Conservation (phyloP, 2,797 vertebrate genomes). For the Remorina albescens region DNA sequence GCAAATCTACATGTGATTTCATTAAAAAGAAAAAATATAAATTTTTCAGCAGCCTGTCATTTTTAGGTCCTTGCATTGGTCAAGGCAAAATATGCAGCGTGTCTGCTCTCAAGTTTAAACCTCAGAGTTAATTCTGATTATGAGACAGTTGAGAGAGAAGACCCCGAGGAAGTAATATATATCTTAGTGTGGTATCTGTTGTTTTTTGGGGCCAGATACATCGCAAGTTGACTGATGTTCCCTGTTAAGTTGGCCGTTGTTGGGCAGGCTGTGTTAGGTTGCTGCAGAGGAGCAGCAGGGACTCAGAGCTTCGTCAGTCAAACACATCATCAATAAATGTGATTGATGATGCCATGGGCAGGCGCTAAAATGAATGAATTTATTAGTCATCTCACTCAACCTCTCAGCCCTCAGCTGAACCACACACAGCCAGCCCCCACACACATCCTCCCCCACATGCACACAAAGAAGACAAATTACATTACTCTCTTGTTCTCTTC, state of each 20-base stretch:
- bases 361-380: conserved; percentile 69
- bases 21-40: conserved; percentile 28
- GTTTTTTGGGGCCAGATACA: conserved; percentile 61
- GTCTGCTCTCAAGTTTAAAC: conserved; percentile 52
- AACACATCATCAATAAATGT: conserved; percentile 75
- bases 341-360: conserved; percentile 67
- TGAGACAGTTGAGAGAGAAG: conserved; percentile 17
- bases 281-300: conserved; percentile 42
- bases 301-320: conserved; percentile 47
- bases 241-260: conserved; percentile 30
- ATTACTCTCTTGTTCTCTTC: conserved; percentile 18
- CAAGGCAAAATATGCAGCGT: conserved; percentile 22
- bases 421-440: conserved; percentile 58
- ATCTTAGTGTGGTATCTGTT: conserved; percentile 60
- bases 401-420: conserved; percentile 61
- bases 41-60: conserved; percentile 50
- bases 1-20: conserved; percentile 67
- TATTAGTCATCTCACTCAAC: conserved; percentile 74
- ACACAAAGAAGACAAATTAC: conserved; percentile 49
- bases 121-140: conserved; percentile 54
- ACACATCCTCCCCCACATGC: conserved; percentile 37
- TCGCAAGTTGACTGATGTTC: conserved; percentile 60
- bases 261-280: conserved; percentile 48
- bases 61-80: conserved; percentile 51
- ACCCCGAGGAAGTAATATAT: conserved; percentile 36